A percentile compares a stretch with the other conserved stretches of the same genome.
phyloP scores from a whole-genome alignment of 2,797 vertebrate genomes.

The Macrochelys suwanniensis region DNA sequence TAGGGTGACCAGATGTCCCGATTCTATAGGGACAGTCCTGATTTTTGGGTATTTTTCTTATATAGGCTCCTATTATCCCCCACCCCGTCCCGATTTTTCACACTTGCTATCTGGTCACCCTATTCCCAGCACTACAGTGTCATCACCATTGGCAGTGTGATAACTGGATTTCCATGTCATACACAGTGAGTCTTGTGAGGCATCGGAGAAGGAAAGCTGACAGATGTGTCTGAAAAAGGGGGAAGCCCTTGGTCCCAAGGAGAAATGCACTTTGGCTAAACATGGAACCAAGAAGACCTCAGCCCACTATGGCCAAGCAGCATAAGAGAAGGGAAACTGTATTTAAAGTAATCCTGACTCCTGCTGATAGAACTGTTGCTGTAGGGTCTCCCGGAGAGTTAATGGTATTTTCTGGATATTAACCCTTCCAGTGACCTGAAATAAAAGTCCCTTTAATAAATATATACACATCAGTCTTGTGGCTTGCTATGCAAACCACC shows the following conservation, averaged over 20 bases:
- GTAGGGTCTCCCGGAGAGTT: not conserved
- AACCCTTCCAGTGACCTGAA: not conserved
- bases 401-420: not conserved
- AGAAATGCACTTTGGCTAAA: not conserved
- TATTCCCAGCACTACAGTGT: not conserved
- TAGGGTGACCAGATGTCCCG: no score
- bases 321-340: not conserved
- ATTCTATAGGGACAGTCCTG: no score
- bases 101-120: no score
- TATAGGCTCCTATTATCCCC: no score
- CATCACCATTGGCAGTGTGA: not conserved
- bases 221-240: not conserved
- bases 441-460: not conserved
- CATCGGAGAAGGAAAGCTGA: not conserved
- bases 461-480: not conserved
- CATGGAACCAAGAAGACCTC: not conserved
- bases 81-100: no score
- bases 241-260: not conserved
- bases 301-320: not conserved
- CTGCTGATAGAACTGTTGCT: not conserved
- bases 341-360: not conserved
- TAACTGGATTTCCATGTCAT: not conserved
- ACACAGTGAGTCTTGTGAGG: not conserved
- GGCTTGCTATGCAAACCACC: not conserved
- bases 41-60: no score